Evolutionary conservation across 64 coral and sea anemone species (phyloP), one percentile per base, ranked within the genome.

Genomic region (Hydrozoanthus tunicans): DNA sequence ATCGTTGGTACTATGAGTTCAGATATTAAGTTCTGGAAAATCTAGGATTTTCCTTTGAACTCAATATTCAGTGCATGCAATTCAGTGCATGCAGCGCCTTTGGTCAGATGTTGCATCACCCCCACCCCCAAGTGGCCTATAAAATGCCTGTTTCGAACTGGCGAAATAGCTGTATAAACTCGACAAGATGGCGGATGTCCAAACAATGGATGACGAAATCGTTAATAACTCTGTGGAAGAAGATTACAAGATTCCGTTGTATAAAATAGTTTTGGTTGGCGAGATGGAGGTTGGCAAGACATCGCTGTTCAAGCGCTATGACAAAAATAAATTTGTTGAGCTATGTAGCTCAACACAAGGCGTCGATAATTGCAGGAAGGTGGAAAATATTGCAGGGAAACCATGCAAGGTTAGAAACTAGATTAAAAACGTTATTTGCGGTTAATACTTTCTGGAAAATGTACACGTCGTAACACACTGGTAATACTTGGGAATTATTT

Each of bases 261-360:
- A 96, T 51, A 96, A 96, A 94, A 63, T 96, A 74, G 92, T 96
- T 17, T 56, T 96, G 15, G 95, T 81, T 78, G 95, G 95, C 7
- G 92, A 96, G 51, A 75, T 94, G 56, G 95, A 93, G 77, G 95
- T 96, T 23, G 95, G 95, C 13, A 96, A 96, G 51, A 94, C 95
- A 4, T 94, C 95, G 0, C 76, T 96, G 61, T 96, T 93, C 53
- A 91, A 65, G 27, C 90, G 95, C 13, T 96, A 94, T 57, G 69
- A 96, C n/a, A 94, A 78, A 63, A 71, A 96, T 76, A 80, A 70
- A 17, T 96, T 96, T 78, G 73, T 62, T 61, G 89, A 91, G 2
- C 53, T 82, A 61, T 80, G 85, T 15, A 93, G 90, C 0, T 17
- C 90, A 7, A 93, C 95, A 9, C 68, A 89, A 8, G 95, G 95